phyloP scores from a whole-genome alignment of 2,797 vertebrate genomes.

The Chromis chromis region DNA sequence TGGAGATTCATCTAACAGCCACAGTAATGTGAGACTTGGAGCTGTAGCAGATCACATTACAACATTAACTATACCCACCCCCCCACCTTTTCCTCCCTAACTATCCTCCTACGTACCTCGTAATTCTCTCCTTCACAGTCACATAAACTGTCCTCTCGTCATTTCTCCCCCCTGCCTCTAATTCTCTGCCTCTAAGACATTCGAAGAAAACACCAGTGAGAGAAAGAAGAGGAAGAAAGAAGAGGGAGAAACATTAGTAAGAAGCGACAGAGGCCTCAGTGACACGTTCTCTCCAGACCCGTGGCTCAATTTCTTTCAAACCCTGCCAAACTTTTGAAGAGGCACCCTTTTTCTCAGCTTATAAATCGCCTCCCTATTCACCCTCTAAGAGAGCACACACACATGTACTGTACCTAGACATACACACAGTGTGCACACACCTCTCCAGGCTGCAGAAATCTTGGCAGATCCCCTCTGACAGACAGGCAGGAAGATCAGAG shows the following conservation, averaged over 20 bases:
- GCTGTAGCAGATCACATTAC: conserved; percentile 21
- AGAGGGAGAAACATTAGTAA: conserved; percentile 1
- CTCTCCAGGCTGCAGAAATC: conserved; percentile 86
- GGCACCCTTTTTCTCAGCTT: conserved; percentile 87
- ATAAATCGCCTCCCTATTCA: conserved; percentile 89
- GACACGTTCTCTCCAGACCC: conserved; percentile 79
- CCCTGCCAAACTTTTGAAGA: conserved; percentile 87
- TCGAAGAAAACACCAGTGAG: conserved; percentile 24
- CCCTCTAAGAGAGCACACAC: conserved; percentile 46
- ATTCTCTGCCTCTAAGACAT: conserved; percentile 11
- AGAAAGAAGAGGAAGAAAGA: neutral
- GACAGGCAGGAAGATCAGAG: conserved; percentile 91
- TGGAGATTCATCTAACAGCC: conserved; percentile 21
- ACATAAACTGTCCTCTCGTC: conserved; percentile 11
- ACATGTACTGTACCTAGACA: conserved; percentile 21
- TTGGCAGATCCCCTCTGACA: conserved; percentile 91
- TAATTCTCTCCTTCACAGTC: conserved; percentile 35
- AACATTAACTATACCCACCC: conserved; percentile 3
- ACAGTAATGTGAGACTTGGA: conserved; percentile 14
- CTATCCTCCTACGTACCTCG: conserved; percentile 29
- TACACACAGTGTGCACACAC: conserved; percentile 55
- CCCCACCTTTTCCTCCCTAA: neutral
- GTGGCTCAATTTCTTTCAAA: conserved; percentile 84
- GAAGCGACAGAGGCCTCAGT: conserved; percentile 50
- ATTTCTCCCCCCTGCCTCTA: neutral